Percentiles rank a stretch among this genome's conserved stretches.
phyloP scores from a whole-genome alignment of 2,113 vertebrate genomes.

The Grantiella picta region DNA sequence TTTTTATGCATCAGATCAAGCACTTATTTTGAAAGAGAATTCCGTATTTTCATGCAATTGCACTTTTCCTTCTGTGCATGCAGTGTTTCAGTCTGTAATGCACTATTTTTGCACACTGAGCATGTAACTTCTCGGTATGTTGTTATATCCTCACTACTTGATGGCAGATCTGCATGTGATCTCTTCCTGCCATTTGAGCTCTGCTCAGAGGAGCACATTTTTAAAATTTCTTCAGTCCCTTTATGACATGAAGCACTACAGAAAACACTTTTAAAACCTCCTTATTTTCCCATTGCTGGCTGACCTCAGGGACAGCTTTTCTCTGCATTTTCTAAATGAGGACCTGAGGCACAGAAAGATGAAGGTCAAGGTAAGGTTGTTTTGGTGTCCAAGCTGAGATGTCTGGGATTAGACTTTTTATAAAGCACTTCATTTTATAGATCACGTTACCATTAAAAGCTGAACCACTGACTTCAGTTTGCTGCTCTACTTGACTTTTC shows the following conservation, averaged over 20 bases:
- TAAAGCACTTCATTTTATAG: constrained; percentile 17
- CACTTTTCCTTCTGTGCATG: not conserved
- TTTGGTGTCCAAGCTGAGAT: not conserved
- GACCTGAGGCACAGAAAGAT: not conserved
- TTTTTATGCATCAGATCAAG: not conserved
- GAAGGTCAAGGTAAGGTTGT: not conserved
- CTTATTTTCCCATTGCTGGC: not conserved
- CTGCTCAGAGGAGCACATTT: not conserved
- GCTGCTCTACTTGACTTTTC: not conserved
- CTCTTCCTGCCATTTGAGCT: not conserved
- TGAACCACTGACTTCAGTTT: constrained; percentile 9
- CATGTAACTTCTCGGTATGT: not conserved
- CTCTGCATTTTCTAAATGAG: not conserved
- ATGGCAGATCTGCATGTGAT: not conserved
- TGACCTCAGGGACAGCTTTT: not conserved
- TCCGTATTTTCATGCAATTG: not conserved
- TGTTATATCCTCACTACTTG: not conserved
- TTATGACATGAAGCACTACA: not conserved
- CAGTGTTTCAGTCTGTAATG: not conserved
- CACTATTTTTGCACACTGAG: not conserved
- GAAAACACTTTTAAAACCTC: not conserved
- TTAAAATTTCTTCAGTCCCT: not conserved
- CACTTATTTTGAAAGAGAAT: not conserved
- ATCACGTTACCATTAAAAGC: not conserved
- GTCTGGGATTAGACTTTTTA: not conserved